phyloP scores from a whole-genome alignment of 2,113 vertebrate species.

The Ctenomys sociabilis region DNA sequence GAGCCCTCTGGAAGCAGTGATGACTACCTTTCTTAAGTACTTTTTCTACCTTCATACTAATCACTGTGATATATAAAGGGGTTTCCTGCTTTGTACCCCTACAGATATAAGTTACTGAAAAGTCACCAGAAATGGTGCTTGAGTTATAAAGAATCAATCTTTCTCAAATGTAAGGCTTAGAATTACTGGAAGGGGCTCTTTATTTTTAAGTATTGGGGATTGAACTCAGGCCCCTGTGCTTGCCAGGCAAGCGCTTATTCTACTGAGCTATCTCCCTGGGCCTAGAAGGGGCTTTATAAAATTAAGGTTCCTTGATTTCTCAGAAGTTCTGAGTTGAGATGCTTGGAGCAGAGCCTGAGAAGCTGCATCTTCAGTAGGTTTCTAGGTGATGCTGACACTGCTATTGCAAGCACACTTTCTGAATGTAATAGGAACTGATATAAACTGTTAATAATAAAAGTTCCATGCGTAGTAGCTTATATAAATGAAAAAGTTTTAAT shows the following conservation, averaged over 20 bases:
- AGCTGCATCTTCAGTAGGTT: background rate
- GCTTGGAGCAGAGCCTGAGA: background rate
- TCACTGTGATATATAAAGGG: accelerated
- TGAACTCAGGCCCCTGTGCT: too few species aligned
- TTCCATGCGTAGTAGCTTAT: background rate
- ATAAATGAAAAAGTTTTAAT: background rate
- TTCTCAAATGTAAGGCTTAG: background rate
- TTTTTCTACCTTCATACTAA: background rate
- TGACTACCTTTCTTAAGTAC: background rate
- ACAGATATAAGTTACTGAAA: background rate
- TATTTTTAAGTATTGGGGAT: too few species aligned
- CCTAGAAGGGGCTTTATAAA: background rate
- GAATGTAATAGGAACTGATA: background rate
- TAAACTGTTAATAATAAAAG: background rate
- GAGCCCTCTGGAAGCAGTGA: background rate
- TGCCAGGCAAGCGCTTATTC: too few species aligned
- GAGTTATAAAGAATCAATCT: background rate
- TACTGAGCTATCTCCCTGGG: too few species aligned
- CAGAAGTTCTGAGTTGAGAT: background rate
- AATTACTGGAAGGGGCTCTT: background rate
- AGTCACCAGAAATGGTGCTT: background rate
- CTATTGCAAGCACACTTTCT: background rate
- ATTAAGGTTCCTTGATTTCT: background rate
- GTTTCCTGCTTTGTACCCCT: background rate
- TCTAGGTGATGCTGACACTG: background rate